Evolutionary conservation across 2,888 invertebrate species (phyloP), one percentile per base, ranked within the genome.

Genomic region (Xestia sexstrigata): DNA sequence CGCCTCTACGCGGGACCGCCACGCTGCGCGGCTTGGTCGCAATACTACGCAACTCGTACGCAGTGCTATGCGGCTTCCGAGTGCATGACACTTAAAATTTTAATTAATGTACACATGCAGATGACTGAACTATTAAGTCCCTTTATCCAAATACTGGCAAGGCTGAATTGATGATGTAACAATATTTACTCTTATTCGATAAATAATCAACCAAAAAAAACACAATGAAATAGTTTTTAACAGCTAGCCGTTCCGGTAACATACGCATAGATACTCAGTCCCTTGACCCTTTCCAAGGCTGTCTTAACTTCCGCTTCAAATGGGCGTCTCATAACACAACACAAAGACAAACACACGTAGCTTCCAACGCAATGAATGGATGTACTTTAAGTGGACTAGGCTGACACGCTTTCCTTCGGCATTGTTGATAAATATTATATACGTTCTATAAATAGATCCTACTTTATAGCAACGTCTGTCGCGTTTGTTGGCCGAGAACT

Each of bases 241-340:
- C 30, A 60, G 23, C 23, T 20, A 76, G 66, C 23, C 66, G 66
- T 81, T 81, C 78, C 76, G 75, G 60, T 58, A 72, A 72, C 58
- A 65, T 35, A 75, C 58, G 23, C 63, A 45, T 8, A 35, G 77
- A 55, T 26, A 82, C 47, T 74, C 74, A 35, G 78, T 78, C 80
- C 79, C 81, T 87, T 88, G 87, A 83, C 79, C 85, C 83, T 85
- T 74, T 58, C 65, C 85, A 88, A 88, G 87, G 87, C 74, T 76
- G 65, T 13, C 45, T 76, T 65, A 35, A 49, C 85, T 85, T 87
- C 88, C 87, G 85, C 79, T 85, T 78, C 68, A 70, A 55, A 45
- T 72, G 74, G 60, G 63, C 39, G 67, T 68, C 35, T 74, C 76
- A 47, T 84, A 60, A 70, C 74, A 77, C 70, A 70, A 73, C 67